Evolutionary conservation across 2,113 vertebrate genomes (phyloP).

Genomic region (Glaucidium brasilianum): DNA sequence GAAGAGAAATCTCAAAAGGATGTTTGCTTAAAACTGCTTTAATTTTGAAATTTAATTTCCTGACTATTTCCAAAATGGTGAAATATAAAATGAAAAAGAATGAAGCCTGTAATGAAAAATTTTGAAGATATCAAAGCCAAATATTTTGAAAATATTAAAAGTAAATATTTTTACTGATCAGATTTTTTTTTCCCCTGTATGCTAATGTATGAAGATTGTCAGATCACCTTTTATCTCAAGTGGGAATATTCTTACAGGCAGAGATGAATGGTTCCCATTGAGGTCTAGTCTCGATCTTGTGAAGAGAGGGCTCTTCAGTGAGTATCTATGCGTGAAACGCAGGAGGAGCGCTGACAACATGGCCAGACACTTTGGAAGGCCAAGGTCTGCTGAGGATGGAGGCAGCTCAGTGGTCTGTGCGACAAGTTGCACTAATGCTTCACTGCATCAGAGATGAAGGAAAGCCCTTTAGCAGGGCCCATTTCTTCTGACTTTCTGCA

Average conservation of each 20-base stretch:
- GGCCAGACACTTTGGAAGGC: background rate
- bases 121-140: background rate
- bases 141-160: background rate
- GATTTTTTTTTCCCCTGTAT: rapidly evolving
- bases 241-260: background rate
- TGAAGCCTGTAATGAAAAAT: background rate
- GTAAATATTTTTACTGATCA: background rate
- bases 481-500: background rate
- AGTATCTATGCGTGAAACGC: too few species aligned
- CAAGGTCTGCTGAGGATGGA: background rate
- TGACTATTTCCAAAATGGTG: background rate
- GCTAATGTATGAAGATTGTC: background rate
- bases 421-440: rapidly evolving
- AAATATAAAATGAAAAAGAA: background rate
- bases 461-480: background rate
- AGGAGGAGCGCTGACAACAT: background rate
- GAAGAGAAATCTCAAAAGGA: background rate
- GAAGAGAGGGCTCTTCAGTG: background rate
- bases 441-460: rapidly evolving
- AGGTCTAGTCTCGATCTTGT: background rate
- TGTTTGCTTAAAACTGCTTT: background rate
- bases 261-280: background rate
- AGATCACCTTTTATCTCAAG: background rate
- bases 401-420: background rate
- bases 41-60: background rate